Percentiles rank a stretch among this genome's conserved stretches.
Conservation (phyloP, 2,888 invertebrate genomes). For the Volucella inanis region DNA sequence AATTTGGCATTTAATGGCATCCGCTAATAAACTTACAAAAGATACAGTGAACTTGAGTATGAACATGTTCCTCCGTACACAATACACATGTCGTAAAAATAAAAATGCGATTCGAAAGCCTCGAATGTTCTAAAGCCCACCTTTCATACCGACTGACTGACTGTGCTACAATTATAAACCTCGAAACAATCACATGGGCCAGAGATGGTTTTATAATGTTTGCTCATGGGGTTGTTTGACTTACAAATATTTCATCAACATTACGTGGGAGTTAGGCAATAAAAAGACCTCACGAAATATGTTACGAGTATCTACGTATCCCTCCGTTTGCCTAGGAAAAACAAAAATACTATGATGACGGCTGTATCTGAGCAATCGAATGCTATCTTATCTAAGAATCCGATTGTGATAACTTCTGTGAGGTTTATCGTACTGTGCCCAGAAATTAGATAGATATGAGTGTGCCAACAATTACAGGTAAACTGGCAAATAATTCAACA, state of each 20-base stretch:
- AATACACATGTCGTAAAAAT: neutral
- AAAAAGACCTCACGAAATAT: neutral
- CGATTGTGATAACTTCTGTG: constrained; percentile 33
- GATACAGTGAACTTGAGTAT: neutral
- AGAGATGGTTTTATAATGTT: constrained; percentile 13
- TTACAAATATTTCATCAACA: constrained; percentile 28
- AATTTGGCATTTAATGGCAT: constrained; percentile 24
- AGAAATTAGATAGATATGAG: constrained; percentile 15
- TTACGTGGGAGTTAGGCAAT: constrained; percentile 16
- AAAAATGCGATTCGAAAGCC: constrained; percentile 6
- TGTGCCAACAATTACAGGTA: constrained; percentile 22
- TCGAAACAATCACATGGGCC: constrained; percentile 16
- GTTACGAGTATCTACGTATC: neutral
- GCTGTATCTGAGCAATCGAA: constrained; percentile 5
- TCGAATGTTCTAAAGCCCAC: constrained; percentile 2
- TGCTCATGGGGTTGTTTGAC: neutral
- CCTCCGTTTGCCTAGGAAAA: no score
- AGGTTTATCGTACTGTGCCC: neutral
- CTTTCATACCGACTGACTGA: neutral
- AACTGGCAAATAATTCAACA: constrained; percentile 12
- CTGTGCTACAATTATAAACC: constrained; percentile 25
- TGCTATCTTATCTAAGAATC: constrained; percentile 46
- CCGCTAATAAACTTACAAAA: constrained; percentile 12
- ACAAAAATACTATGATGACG: constrained; percentile 3
- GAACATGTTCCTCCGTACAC: neutral